Percentiles rank a stretch among this genome's conserved stretches.
Evolutionary conservation across 1,140 invertebrate genomes (phyloP).

Genomic region (Acyrthosiphon pisum): DNA sequence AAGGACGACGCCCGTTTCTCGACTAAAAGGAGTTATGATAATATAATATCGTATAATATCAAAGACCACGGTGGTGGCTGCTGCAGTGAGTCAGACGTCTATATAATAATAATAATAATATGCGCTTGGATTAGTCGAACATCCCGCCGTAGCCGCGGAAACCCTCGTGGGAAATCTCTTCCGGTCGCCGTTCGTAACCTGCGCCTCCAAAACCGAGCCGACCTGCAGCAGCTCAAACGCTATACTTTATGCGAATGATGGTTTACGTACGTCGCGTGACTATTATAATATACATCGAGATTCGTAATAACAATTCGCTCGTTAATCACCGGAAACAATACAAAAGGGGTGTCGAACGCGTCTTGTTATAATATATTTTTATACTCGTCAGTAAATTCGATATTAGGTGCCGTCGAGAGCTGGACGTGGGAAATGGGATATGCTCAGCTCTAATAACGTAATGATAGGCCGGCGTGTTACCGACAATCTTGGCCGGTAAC

Average conservation of each 20-base stretch:
- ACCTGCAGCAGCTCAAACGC: neutral
- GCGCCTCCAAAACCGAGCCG: neutral
- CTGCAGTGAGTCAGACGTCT: neutral
- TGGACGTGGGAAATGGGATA: too few species aligned
- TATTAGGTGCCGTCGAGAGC: neutral
- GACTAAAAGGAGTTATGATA: neutral
- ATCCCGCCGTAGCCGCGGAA: neutral
- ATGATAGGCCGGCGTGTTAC: neutral
- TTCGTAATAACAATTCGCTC: neutral
- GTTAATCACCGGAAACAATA: neutral
- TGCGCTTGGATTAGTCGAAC: conserved; percentile 12
- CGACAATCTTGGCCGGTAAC: neutral
- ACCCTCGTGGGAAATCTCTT: conserved; percentile 19
- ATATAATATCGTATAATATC: neutral
- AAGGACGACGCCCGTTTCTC: neutral
- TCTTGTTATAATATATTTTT: neutral
- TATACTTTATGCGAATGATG: neutral
- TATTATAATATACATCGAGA: neutral
- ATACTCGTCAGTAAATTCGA: neutral
- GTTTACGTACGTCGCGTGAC: neutral
- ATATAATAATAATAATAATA: neutral
- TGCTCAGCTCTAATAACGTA: neutral
- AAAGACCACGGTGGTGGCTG: neutral
- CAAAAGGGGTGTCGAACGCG: neutral
- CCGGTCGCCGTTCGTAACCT: neutral